Base-by-base conservation (phyloP, 2,113 vertebrate species). In the Emydocephalus ijimae region DNA sequence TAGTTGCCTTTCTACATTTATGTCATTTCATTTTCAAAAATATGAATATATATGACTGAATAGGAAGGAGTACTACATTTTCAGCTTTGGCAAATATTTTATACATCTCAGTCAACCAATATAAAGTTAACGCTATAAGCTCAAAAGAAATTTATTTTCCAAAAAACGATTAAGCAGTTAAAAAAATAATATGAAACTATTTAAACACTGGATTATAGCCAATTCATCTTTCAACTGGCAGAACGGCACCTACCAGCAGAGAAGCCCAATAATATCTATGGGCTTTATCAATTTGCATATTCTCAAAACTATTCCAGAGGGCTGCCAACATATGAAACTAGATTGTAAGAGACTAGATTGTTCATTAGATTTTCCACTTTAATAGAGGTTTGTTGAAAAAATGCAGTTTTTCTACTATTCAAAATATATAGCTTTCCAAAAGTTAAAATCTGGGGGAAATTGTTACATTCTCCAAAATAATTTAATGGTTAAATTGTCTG, bases 401-500 rank as follows among this genome's bases (percentile, higher is more conserved):
- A 87, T 91, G 59, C 91, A 91, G 92, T 56, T 91, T 15, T 74
- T 56, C 34, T 81, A 43, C 34, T 43, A 18, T 81, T 81, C 74
- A 92, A 14, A 50, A 5, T 0, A 0, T 56, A 91, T 85, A 94
- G 90, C 94, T 95, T 90, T 89, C 89, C 86, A 48, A 64, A 24
- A 23, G 56, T 86, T 94, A 88, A 52, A 52, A 45, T 61, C 89
- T 55, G 69, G 92, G 85, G 94, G 48, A 1, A 29, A 81, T n/a
- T 6, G 52, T 81, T 86, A 48, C 86, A 89, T 21, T 92, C 90
- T 92, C 92, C 45, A 34, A 89, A 10, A 43, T 85, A 91, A 92
- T 94, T 0, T 88, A 92, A 64, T 92, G 89, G 92, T 92, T 89
- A 95, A 93, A 94, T 93, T 90, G 50, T 94, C 95, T 95, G 93